These are phyloP conservation scores for Piscicola geometra DNA, from an alignment of 2,888 invertebrate genomes.

Conservation along the genomic window DNA sequence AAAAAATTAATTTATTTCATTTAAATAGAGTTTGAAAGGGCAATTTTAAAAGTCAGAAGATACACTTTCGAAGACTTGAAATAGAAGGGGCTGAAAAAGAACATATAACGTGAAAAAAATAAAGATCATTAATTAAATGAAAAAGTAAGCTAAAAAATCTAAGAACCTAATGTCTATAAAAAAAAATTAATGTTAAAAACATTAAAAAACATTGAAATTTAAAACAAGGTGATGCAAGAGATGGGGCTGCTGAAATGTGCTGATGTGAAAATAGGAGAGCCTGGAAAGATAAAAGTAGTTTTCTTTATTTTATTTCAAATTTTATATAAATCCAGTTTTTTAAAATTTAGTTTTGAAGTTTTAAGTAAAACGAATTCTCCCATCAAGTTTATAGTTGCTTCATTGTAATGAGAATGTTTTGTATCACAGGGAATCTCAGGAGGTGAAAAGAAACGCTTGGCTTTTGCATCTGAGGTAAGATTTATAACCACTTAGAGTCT, in stretches of 20 bases:
- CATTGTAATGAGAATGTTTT: no score
- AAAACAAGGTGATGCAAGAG: slow-evolving; percentile 22
- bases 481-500: background rate
- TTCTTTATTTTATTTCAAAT: background rate
- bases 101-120: no score
- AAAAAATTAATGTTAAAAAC: background rate
- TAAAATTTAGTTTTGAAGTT: background rate
- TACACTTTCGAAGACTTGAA: no score
- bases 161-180: no score
- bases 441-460: slow-evolving; percentile 87
- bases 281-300: slow-evolving; percentile 68
- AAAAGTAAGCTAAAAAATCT: background rate
- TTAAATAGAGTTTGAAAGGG: no score
- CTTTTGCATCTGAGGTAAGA: slow-evolving; percentile 86
- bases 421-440: slow-evolving; percentile 78
- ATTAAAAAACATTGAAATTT: background rate
- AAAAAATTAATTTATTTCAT: no score
- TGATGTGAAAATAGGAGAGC: slow-evolving; percentile 81
- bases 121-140: no score
- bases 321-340: background rate
- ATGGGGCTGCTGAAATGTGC: slow-evolving; percentile 81
- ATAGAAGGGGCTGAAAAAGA: no score
- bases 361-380: background rate
- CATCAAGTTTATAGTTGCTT: no score
- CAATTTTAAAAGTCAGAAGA: no score